Percentiles rank a stretch among this genome's conserved stretches.
These are phyloP conservation scores for Adoxophyes honmai DNA, from an alignment of 1,140 invertebrate species.

Conservation along the genomic window DNA sequence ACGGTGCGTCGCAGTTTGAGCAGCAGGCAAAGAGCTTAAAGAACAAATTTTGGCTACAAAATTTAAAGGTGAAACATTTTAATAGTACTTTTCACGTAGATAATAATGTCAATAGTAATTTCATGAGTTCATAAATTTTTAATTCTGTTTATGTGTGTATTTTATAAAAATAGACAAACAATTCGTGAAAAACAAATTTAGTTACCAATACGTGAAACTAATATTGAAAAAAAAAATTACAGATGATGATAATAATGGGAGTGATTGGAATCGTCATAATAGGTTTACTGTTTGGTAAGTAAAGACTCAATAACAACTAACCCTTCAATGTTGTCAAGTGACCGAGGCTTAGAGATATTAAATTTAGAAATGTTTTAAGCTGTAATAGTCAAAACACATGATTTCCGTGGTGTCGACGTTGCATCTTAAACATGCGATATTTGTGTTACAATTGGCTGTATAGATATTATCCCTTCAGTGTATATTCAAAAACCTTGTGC, in stretches of 20 bases:
- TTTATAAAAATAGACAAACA: too few relatives aligned
- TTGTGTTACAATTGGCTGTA: conserved; percentile 10
- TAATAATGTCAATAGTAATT: too few relatives aligned
- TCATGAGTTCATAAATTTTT: too few relatives aligned
- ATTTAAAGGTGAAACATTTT: conserved; percentile 90
- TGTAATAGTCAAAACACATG: background rate
- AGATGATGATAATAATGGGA: conserved; percentile 97
- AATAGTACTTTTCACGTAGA: too few relatives aligned
- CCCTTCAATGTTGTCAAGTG: conserved; percentile 39
- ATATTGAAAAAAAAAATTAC: too few relatives aligned
- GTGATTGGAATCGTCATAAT: conserved; percentile 91
- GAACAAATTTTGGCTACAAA: conserved; percentile 99
- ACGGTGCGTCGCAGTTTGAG: conserved; percentile 98
- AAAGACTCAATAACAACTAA: conserved; percentile 25
- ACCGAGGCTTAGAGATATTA: conserved; percentile 19
- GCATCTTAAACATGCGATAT: background rate
- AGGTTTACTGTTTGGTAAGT: conserved; percentile 93
- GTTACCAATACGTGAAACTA: too few relatives aligned
- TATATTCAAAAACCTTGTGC: background rate
- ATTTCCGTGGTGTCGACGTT: background rate
- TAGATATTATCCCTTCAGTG: background rate
- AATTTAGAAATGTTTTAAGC: background rate
- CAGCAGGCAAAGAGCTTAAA: conserved; percentile 98
- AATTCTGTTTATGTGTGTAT: too few relatives aligned
- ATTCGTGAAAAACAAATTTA: too few relatives aligned